Base-by-base conservation (phyloP, 1,140 invertebrate species). In the Oedothorax gibbosus region DNA sequence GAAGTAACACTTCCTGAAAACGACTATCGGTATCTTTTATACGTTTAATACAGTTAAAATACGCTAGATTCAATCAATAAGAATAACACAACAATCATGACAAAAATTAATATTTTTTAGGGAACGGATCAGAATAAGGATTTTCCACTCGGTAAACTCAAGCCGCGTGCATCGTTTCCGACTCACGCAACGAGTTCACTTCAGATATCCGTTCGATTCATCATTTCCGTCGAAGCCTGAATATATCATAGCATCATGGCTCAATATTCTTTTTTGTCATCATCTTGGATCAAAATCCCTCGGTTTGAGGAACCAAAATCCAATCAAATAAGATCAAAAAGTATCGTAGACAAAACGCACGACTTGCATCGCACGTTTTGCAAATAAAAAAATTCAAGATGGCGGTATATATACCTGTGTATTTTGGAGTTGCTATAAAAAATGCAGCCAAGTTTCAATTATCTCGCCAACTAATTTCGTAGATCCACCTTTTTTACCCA, bases 281-380 rank as follows among this genome's bases (percentile, higher is more conserved):
- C 77, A 79, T 68, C 10, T 79, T 68, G 77, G 35, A 79, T 79
- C 0, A 49, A 64, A 14, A 51, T 50, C 7, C 35, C 15, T 20
- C n/a, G 14, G 15, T 18, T 51, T 0, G 18, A 9, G 11, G 18
- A 18, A 68, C 20, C 20, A n/a, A 54, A 68, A 68, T 79, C 35
- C 77, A 79, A 79, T 79, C 77, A 79, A 79, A 79, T 79, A 79
- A 79, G 77, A 79, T 79, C 77, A 79, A 77, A 10, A n/a, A n/a
- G 57, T 50, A 49, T 51, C 21, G 12, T 12, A 18, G 54, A 35
- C 56, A 18, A 11, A 14, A 0, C 75, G 65, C 5, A 6, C 57
- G 4, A 14, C 65, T 11, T 68, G 8, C 65, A 68, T 49, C 35
- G 35, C 35, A 35, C 35, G 14, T 49, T 68, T 20, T 50, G 9